Conservation (phyloP, 2,888 invertebrate species). For the Dinocampus coccinellae region DNA sequence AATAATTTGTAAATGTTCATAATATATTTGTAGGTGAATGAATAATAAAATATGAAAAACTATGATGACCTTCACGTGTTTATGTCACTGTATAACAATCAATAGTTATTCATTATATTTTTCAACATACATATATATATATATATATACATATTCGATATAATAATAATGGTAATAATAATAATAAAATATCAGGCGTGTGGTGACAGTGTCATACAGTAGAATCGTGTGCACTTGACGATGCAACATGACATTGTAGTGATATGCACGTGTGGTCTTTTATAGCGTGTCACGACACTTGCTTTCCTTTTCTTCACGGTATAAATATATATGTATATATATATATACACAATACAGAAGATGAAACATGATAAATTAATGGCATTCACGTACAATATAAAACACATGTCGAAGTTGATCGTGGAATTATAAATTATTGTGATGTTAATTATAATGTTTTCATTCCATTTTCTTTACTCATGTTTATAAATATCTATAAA, state of each 20-base stretch:
- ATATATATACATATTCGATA: constrained; percentile 23
- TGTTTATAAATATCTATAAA: neutral
- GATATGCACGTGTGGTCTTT: constrained; percentile 10
- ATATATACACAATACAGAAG: neutral
- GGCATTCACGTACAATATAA: neutral
- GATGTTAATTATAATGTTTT: neutral
- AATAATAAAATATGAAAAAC: too few species aligned
- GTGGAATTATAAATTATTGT: neutral
- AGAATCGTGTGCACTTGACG: constrained; percentile 22
- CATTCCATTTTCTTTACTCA: neutral
- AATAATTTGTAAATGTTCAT: too few species aligned
- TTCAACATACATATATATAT: constrained; percentile 15
- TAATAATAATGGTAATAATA: constrained; percentile 33
- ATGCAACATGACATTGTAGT: neutral
- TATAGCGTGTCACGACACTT: neutral
- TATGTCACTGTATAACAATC: neutral
- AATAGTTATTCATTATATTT: constrained; percentile 20
- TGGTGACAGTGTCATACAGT: constrained; percentile 9
- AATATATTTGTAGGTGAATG: too few species aligned
- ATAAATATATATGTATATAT: constrained; percentile 11
- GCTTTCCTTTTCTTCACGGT: neutral
- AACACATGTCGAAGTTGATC: neutral
- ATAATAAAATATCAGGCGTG: too few species aligned
- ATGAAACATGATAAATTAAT: neutral
- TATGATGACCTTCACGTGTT: neutral